Evolutionary conservation across 2,888 invertebrate genomes (phyloP).

Genomic region (Caenorhabditis japonica): DNA sequence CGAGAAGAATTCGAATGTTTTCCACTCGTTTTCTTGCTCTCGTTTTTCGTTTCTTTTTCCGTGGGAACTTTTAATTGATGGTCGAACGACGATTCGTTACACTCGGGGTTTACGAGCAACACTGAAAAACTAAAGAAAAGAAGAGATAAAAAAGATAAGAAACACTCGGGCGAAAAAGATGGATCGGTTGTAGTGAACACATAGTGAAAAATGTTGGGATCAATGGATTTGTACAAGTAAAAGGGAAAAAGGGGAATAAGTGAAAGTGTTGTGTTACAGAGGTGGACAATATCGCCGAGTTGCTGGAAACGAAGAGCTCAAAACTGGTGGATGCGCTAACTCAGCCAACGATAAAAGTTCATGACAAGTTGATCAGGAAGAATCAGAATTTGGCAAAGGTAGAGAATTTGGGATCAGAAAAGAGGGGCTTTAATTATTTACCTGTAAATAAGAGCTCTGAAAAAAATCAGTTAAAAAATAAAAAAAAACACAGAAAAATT

Average conservation of each 20-base stretch:
- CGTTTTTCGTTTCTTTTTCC: too few relatives aligned
- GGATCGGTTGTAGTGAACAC: slow-evolving; percentile 34
- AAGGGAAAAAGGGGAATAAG: not conserved
- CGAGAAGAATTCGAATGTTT: slow-evolving; percentile 10
- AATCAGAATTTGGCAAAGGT: slow-evolving; percentile 79
- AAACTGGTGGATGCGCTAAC: slow-evolving; percentile 78
- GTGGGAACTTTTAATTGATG: slow-evolving; percentile 39
- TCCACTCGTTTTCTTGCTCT: slow-evolving; percentile 5
- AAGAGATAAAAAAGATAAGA: slow-evolving; percentile 16
- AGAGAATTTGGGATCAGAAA: not conserved
- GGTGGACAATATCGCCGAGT: slow-evolving; percentile 65
- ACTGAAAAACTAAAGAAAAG: not conserved
- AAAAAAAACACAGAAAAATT: too few relatives aligned
- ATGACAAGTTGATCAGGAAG: slow-evolving; percentile 79
- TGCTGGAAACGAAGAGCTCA: slow-evolving; percentile 64
- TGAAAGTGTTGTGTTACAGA: slow-evolving; percentile 63
- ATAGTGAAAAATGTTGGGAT: not conserved
- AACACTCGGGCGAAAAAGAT: slow-evolving; percentile 23
- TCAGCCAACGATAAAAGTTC: slow-evolving; percentile 79
- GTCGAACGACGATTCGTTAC: slow-evolving; percentile 46
- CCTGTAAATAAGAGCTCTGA: too few relatives aligned
- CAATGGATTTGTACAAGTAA: too few relatives aligned
- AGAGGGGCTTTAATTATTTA: too few relatives aligned
- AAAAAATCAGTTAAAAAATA: too few relatives aligned
- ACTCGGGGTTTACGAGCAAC: slow-evolving; percentile 12